phyloP scores from a whole-genome alignment of 2,113 vertebrate species.

The Pristiophorus japonicus region DNA sequence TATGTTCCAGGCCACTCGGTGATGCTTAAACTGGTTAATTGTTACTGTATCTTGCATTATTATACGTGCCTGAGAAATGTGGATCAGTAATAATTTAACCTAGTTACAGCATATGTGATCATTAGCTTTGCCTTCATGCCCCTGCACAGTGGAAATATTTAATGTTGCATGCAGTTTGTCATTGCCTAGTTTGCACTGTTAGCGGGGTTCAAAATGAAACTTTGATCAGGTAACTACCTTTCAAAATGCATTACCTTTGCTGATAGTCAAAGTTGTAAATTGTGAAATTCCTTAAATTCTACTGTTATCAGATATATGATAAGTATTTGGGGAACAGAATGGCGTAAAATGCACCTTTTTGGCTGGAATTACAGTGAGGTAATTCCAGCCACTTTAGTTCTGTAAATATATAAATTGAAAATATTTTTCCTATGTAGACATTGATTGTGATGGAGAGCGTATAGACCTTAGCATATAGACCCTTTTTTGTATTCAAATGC shows the following conservation, averaged over 20 bases:
- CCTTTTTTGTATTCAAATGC: background rate
- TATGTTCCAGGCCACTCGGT: too few species aligned
- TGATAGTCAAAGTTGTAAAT: background rate
- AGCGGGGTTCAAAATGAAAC: background rate
- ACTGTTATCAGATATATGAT: background rate
- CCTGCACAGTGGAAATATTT: background rate
- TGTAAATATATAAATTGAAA: background rate
- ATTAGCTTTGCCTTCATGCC: background rate
- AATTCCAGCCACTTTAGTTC: background rate
- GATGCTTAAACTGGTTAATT: too few species aligned
- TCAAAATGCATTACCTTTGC: background rate
- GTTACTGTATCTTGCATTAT: background rate
- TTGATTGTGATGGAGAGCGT: background rate
- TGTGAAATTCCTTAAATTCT: background rate
- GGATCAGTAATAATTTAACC: background rate
- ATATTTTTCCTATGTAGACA: background rate
- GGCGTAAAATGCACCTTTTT: background rate
- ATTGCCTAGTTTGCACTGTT: background rate
- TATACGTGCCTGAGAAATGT: background rate
- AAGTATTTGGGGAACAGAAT: background rate
- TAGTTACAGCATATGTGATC: background rate
- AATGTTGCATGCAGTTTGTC: too few species aligned
- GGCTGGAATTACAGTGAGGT: background rate
- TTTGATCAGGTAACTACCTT: background rate
- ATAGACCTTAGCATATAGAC: background rate